Conservation (phyloP, 1,140 invertebrate genomes). For the Drosophila pruinosa region DNA sequence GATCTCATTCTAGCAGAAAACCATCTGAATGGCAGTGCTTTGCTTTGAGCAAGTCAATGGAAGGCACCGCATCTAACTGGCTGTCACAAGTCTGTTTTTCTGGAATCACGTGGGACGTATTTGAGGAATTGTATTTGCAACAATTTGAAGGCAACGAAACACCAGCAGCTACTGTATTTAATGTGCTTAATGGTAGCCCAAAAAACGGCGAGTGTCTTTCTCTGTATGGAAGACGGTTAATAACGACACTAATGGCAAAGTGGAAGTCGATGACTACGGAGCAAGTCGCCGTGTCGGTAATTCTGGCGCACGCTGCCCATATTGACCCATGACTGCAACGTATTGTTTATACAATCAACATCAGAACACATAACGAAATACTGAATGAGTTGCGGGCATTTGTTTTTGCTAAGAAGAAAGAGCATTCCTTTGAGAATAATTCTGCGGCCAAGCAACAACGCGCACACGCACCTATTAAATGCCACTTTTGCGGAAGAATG, state of each 20-base stretch:
- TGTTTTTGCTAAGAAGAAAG: conserved; percentile 5
- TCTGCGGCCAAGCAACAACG: not conserved
- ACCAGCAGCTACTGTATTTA: not conserved
- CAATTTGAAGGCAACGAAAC: too few species aligned
- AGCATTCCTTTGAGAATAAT: not conserved
- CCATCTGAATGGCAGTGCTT: conserved; percentile 11
- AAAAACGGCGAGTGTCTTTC: conserved; percentile 9
- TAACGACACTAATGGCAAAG: conserved; percentile 10
- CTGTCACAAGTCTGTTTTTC: conserved; percentile 14
- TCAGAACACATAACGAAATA: conserved; percentile 6
- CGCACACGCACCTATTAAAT: not conserved
- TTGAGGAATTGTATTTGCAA: conserved; percentile 1
- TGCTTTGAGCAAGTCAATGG: conserved; percentile 8
- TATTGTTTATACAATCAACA: not conserved
- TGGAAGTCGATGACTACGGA: conserved; percentile 9
- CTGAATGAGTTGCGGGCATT: conserved; percentile 5
- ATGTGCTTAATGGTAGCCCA: not conserved
- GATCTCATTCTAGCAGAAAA: conserved; percentile 9
- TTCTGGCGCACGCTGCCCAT: not conserved
- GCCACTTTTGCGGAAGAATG: conserved; percentile 11
- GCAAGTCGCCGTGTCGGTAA: not conserved
- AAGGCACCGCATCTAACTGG: not conserved
- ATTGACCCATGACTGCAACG: conserved; percentile 8
- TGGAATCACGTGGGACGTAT: not conserved
- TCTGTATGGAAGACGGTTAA: conserved; percentile 8